Evolutionary conservation across 2,113 vertebrate species (phyloP).

Genomic region (Chroicocephalus ridibundus): DNA sequence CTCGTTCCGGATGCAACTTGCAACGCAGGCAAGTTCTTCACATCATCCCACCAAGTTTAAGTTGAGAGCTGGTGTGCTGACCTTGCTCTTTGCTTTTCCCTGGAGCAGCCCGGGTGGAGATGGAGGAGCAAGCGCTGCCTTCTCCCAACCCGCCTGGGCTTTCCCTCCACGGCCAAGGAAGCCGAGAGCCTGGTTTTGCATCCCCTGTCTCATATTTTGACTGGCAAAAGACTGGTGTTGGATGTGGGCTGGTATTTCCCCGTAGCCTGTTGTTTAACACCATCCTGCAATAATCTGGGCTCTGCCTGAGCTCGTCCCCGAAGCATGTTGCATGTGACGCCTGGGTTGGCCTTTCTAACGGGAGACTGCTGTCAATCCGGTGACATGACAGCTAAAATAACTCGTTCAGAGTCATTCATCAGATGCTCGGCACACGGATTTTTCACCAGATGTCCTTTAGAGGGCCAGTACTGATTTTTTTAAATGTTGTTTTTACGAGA

Average conservation of each 20-base stretch:
- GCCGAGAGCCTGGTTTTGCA: background rate
- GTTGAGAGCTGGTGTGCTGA: background rate
- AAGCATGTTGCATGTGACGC: background rate
- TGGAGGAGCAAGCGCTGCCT: background rate
- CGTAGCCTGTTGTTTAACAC: background rate
- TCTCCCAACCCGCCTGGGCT: background rate
- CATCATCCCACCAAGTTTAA: rapidly evolving
- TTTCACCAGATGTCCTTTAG: background rate
- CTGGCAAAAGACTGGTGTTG: background rate
- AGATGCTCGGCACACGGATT: background rate
- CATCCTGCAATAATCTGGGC: background rate
- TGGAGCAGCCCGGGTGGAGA: background rate
- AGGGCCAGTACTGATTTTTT: background rate
- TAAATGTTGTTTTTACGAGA: background rate
- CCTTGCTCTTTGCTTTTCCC: background rate
- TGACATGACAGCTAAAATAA: background rate
- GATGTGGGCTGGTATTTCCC: background rate
- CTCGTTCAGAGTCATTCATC: background rate
- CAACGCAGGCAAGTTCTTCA: background rate
- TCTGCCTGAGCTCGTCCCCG: background rate
- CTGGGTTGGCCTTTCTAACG: background rate
- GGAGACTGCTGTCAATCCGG: background rate
- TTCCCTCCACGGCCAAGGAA: background rate
- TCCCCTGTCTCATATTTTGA: background rate
- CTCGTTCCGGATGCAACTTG: background rate